Conservation (phyloP, 1,140 invertebrate genomes). For the Arion vulgaris region DNA sequence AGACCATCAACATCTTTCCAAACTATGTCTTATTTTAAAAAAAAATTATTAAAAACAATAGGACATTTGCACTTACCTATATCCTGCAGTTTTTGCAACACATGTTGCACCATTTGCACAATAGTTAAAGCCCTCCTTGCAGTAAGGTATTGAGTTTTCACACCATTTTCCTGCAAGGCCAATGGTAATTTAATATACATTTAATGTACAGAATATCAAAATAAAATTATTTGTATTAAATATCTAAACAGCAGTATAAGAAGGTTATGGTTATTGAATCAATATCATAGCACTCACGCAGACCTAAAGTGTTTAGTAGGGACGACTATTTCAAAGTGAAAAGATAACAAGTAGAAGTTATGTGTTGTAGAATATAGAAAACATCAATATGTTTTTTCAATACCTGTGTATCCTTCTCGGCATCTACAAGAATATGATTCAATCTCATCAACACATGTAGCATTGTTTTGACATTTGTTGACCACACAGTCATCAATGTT, state of each 20-base stretch:
- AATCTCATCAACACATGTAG: conserved; percentile 69
- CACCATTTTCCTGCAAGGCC: conserved; percentile 64
- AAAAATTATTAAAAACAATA: too few relatives aligned
- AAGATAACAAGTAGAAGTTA: too few relatives aligned
- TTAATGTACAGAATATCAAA: not conserved
- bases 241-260: too few relatives aligned
- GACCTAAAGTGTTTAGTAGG: too few relatives aligned
- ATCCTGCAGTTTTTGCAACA: conserved; percentile 66
- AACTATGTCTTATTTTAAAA: too few relatives aligned
- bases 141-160: conserved; percentile 68
- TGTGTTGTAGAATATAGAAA: too few relatives aligned
- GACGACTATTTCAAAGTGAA: too few relatives aligned
- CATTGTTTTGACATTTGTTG: conserved; percentile 67
- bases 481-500: conserved; percentile 70
- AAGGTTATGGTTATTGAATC: too few relatives aligned
- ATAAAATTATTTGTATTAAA: not conserved
- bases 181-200: not conserved
- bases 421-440: conserved; percentile 78
- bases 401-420: conserved; percentile 90
- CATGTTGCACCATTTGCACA: conserved; percentile 74
- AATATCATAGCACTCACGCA: too few relatives aligned
- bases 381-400: too few relatives aligned
- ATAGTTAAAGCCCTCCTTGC: conserved; percentile 67
- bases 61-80: conserved; percentile 54
- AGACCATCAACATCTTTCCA: too few relatives aligned